Evolutionary conservation across 2,113 vertebrate species (phyloP), one percentile per base, ranked within the genome.

Genomic region (Stictonetta naevosa): DNA sequence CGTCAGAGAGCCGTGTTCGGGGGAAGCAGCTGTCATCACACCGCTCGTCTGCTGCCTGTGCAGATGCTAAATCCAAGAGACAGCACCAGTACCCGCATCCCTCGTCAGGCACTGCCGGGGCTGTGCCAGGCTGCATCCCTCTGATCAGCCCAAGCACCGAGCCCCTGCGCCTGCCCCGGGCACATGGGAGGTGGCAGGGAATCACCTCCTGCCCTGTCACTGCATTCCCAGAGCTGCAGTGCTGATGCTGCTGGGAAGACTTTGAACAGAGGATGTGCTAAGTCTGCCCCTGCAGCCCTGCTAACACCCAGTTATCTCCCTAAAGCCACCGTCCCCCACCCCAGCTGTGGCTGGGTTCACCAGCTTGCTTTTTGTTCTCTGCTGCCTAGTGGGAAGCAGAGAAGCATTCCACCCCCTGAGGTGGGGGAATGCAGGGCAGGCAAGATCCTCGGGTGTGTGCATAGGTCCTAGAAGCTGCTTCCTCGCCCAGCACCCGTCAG

Each of bases 81-180:
- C 76, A 59, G 38, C 21, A 40, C 11, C 1, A 0, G 78, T 20
- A 25, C 1, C 59, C 3, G 0, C 10, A 1, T 33, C 13, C 26
- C 19, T 33, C 22, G 19, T 25, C 36, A 25, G 59, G 58, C n/a
- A 38, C 50, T 3, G 33, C 34, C 33, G 10, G 28, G 42, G 64
- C n/a, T 28, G 40, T 5, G 8, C 25, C 0, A 13, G 12, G 48
- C 23, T 9, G 22, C 23, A 8, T 56, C 40, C 73, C 18, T 23
- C 33, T 5, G 20, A 23, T 22, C 64, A 34, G 25, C 40, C 34
- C 1, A 11, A 34, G 48, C 16, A 21, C 2, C 1, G 2, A 40
- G 68, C 17, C 62, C 55, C 60, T 7, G 7, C 2, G 8, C 28
- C 69, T 8, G 22, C 40, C 31, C 40, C 0, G 3, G 36, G 26